Percentiles rank a stretch among this genome's conserved stretches.
Conservation (phyloP, 2,113 vertebrate species). For the Stictonetta naevosa region DNA sequence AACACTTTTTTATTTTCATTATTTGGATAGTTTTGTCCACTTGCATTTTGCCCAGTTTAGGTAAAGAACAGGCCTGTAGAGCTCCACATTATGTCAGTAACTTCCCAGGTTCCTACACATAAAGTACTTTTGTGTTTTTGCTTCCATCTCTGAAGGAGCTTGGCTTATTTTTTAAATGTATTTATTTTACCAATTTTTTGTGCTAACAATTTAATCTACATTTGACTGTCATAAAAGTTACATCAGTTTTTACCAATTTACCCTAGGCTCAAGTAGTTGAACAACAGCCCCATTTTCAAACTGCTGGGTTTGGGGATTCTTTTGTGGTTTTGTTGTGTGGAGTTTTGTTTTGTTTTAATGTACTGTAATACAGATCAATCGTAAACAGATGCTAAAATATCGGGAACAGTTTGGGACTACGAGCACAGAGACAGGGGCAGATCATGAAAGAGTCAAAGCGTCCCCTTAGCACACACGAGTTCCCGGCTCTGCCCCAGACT, state of each 20-base stretch:
- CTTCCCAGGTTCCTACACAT: neutral
- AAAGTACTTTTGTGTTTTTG: neutral
- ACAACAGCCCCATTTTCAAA: neutral
- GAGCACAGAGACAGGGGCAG: neutral
- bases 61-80: neutral
- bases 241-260: neutral
- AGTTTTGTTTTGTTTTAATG: neutral
- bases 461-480: neutral
- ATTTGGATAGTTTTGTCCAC: neutral
- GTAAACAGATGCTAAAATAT: neutral
- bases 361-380: neutral
- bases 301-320: neutral
- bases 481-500: neutral
- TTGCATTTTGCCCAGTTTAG: neutral
- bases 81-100: neutral
- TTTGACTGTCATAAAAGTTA: neutral
- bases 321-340: neutral
- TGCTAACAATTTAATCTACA: neutral
- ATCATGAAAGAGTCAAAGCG: neutral
- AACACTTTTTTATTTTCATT: neutral
- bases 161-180: neutral
- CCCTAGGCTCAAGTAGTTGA: neutral
- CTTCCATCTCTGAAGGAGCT: neutral
- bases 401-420: neutral
- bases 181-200: neutral